Base-by-base conservation (phyloP, 1,140 invertebrate species). In the Drosophila burlai region DNA sequence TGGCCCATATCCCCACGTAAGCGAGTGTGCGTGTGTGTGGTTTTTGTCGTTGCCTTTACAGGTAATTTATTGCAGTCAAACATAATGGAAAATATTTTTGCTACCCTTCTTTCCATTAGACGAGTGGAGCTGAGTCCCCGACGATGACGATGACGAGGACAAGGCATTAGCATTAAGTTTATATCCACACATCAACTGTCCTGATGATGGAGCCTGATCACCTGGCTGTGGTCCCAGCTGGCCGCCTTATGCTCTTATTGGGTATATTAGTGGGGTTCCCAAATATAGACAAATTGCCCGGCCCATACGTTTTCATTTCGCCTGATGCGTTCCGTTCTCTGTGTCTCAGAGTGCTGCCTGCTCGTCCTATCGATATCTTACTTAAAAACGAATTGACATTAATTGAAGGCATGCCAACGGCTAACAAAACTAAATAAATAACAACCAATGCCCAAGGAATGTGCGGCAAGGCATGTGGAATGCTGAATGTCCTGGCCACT, bases 41-140 rank as follows among this genome's bases (percentile, higher is more conserved):
- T 74, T 90, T 84, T 84, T 82, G 74, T 72, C 75, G 76, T 81
- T 90, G 85, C 80, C 79, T 85, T 80, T 91, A 77, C 89, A 91
- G 89, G 89, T 91, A 91, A 91, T 91, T 91, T 91, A 91, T 91
- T 91, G 89, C 89, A 81, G 89, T 90, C 82, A 90, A 90, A 90
- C 81, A 90, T 90, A 90, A 90, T 90, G 81, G 85, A 91, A 90
- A 85, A 90, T 89, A 91, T 90, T 90, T 81, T 63, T 84, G 81
- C 55, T 84, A 81, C 85, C 83, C 83, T 80, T 86, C 67, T 69
- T 64, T 76, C 76, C 73, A 82, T 82, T 67, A 79, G 79, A 71
- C 65, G 54, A 36, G 21, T n/a, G 5, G 21, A 24, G 15, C 21
- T 24, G 38, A 52, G 55, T 45, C 45, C 21, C 29, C 34, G n/a